phyloP scores from a whole-genome alignment of 2,888 invertebrate genomes.

The Rhingia rostrata region DNA sequence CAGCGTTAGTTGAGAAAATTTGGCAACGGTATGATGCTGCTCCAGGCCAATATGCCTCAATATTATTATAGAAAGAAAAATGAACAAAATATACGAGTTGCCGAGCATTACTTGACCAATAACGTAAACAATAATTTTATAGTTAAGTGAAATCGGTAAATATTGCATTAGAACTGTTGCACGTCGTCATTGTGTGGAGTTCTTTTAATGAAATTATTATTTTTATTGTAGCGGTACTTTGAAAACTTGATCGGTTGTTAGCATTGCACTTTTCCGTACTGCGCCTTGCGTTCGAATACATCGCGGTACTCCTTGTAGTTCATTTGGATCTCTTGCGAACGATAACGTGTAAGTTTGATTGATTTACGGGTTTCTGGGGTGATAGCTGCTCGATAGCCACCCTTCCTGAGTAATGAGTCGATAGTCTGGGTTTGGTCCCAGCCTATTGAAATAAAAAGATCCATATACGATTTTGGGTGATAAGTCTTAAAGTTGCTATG shows the following conservation, averaged over 20 bases:
- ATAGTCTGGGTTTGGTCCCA: conserved; percentile 99
- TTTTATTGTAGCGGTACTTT: conserved; percentile 26
- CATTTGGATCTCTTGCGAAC: conserved; percentile 96
- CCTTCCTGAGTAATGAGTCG: conserved; percentile 97
- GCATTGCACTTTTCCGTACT: conserved; percentile 82
- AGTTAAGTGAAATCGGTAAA: conserved; percentile 67
- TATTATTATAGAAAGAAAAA: conserved; percentile 22
- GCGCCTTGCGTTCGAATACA: conserved; percentile 80
- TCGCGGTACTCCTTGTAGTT: conserved; percentile 91
- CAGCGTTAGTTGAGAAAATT: conserved; percentile 39
- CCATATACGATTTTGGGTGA: neutral
- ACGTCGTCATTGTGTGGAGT: conserved; percentile 23
- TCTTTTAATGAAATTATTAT: conserved; percentile 23
- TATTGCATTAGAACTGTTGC: conserved; percentile 65
- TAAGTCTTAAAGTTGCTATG: neutral
- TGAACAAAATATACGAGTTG: conserved; percentile 45
- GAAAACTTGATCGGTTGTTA: conserved; percentile 77
- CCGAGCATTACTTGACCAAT: conserved; percentile 46
- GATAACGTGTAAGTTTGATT: conserved; percentile 97
- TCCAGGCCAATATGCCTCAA: conserved; percentile 34
- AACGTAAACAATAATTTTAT: conserved; percentile 56
- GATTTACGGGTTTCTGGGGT: conserved; percentile 93
- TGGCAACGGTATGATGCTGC: conserved; percentile 62
- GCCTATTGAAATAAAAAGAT: conserved; percentile 85
- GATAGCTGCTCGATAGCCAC: conserved; percentile 96